Percentiles rank a stretch among this genome's conserved stretches.
Evolutionary conservation across 2,797 vertebrate genomes (phyloP).

Genomic region (Rhinophrynus dorsalis): DNA sequence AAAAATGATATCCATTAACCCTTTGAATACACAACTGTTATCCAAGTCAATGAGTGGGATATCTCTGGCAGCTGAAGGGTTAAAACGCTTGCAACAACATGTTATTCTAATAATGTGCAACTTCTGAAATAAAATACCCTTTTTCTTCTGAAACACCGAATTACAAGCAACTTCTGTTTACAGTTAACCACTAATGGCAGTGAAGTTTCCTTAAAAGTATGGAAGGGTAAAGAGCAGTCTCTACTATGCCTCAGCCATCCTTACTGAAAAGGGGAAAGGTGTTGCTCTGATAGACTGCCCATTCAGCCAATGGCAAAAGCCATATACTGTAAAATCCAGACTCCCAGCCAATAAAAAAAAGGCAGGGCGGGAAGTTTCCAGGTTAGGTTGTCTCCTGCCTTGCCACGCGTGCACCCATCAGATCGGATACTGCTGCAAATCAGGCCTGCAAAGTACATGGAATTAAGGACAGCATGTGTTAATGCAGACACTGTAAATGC

Average conservation of each 20-base stretch:
- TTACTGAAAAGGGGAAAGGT: constrained; percentile 21
- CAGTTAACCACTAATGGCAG: too few relatives aligned
- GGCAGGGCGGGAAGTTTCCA: not conserved
- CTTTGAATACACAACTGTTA: too few relatives aligned
- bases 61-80: too few relatives aligned
- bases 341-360: constrained; percentile 13
- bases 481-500: not conserved
- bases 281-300: not conserved
- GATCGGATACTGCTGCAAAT: constrained; percentile 35
- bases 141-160: too few relatives aligned
- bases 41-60: too few relatives aligned
- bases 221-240: constrained; percentile 31
- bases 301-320: constrained; percentile 13
- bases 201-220: too few relatives aligned
- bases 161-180: too few relatives aligned
- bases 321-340: constrained; percentile 19
- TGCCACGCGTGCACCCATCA: constrained; percentile 49
- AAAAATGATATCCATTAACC: too few relatives aligned
- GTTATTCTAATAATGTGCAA: too few relatives aligned
- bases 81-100: too few relatives aligned
- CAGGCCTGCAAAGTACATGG: constrained; percentile 32
- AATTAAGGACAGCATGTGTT: constrained; percentile 25
- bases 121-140: too few relatives aligned
- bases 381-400: constrained; percentile 43
- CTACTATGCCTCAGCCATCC: constrained; percentile 31